phyloP scores from a whole-genome alignment of 2,113 vertebrate species.

The Mormyrus lacerda region DNA sequence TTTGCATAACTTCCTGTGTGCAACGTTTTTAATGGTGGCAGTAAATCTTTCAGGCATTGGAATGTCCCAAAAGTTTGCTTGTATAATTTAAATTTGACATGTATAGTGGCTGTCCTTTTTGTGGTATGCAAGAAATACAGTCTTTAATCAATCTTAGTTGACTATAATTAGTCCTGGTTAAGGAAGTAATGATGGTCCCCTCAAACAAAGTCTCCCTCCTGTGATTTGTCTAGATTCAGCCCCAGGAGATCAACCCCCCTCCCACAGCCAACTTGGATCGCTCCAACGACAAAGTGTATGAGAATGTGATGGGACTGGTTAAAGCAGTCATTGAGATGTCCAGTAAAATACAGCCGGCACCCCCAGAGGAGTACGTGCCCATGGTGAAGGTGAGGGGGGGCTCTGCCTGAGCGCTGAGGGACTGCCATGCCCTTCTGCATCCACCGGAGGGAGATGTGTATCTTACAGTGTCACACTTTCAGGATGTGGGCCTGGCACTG shows the following conservation, averaged over 20 bases:
- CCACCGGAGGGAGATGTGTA: slow-evolving; percentile 71
- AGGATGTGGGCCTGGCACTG: slow-evolving; percentile 94
- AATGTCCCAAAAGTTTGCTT: not conserved
- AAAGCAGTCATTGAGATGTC: slow-evolving; percentile 99
- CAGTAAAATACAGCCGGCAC: slow-evolving; percentile 92
- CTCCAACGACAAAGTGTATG: slow-evolving; percentile 95
- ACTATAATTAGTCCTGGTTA: not conserved
- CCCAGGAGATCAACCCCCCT: slow-evolving; percentile 94
- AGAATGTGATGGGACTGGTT: slow-evolving; percentile 93
- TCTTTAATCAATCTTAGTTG: not conserved
- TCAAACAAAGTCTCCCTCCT: not conserved
- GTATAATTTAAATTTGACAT: not conserved
- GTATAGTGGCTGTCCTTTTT: not conserved
- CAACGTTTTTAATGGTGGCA: not conserved
- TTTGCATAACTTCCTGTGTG: not conserved
- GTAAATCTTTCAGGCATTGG: not conserved
- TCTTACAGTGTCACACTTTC: slow-evolving; percentile 67
- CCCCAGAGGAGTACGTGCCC: slow-evolving; percentile 91
- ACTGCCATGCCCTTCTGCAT: slow-evolving; percentile 38
- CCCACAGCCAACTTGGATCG: slow-evolving; percentile 95
- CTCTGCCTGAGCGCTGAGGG: not conserved
- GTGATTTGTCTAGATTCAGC: slow-evolving; percentile 73
- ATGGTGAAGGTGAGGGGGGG: slow-evolving; percentile 85
- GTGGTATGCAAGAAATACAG: not conserved
- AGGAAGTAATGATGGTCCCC: not conserved